Conservation (phyloP, 35 echinoderm and acorn worm genomes). For the Amphiura filiformis region DNA sequence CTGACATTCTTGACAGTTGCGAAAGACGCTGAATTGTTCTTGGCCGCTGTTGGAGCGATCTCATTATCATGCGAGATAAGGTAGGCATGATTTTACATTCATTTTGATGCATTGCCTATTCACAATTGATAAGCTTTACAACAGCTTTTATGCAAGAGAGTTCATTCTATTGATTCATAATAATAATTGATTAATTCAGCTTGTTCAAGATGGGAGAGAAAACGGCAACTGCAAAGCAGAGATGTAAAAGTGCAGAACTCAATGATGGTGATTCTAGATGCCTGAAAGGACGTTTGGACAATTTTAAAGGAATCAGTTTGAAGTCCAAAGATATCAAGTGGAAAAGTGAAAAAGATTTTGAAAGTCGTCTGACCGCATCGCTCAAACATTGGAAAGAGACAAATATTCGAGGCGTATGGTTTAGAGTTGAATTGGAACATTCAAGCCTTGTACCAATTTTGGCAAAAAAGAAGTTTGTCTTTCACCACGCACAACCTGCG, state of each 20-base stretch:
- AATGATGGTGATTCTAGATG: too few relatives aligned
- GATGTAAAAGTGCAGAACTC: too few relatives aligned
- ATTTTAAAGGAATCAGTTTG: background rate
- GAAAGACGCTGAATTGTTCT: background rate
- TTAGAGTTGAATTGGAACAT: background rate
- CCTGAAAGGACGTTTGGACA: too few relatives aligned
- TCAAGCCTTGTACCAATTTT: conserved; percentile 1
- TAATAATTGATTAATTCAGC: too few relatives aligned
- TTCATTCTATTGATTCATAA: too few relatives aligned
- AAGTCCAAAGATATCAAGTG: background rate
- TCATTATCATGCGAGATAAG: background rate
- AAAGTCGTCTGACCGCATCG: background rate
- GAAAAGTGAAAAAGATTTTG: background rate
- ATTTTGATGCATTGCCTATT: background rate
- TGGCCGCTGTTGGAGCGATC: background rate
- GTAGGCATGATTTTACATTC: background rate
- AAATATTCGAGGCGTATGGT: background rate
- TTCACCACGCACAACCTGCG: conserved; percentile 64
- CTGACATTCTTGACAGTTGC: background rate
- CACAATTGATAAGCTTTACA: background rate
- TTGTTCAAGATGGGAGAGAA: too few relatives aligned
- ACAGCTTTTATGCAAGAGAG: too few relatives aligned
- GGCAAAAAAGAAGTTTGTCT: conserved; percentile 58
- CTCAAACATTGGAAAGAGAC: background rate
- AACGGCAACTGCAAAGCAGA: too few relatives aligned